phyloP scores from a whole-genome alignment of 1,140 invertebrate genomes.

The Drosophila azteca region DNA sequence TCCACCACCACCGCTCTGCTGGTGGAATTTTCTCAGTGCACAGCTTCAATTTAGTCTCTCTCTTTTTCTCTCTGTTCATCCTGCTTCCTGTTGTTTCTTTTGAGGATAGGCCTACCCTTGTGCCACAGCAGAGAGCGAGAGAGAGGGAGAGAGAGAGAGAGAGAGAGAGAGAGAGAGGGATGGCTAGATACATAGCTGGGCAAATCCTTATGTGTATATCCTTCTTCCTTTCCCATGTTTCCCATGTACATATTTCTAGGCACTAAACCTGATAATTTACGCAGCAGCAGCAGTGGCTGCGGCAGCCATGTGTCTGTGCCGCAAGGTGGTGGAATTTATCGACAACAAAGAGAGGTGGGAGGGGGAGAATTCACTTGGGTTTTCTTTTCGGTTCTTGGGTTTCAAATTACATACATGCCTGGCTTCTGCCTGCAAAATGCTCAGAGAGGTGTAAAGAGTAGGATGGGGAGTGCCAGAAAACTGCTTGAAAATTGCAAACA shows the following conservation, averaged over 20 bases:
- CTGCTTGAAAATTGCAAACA: no score
- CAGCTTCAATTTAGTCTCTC: slow-evolving; percentile 12
- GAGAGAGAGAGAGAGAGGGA: slow-evolving; percentile 16
- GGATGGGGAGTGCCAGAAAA: no score
- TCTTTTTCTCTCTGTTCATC: not conserved
- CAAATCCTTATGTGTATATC: no score
- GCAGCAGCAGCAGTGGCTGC: slow-evolving; percentile 19
- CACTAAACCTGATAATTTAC: slow-evolving; percentile 68
- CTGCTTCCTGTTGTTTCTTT: slow-evolving; percentile 27
- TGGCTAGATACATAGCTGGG: no score
- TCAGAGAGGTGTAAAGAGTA: slow-evolving; percentile 1
- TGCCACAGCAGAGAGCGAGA: slow-evolving; percentile 32
- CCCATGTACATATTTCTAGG: slow-evolving; percentile 30
- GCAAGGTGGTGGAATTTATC: slow-evolving; percentile 75
- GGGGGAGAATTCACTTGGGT: slow-evolving; percentile 46
- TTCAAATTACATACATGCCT: slow-evolving; percentile 48
- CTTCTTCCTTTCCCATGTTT: slow-evolving; percentile 26
- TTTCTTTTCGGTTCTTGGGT: slow-evolving; percentile 28
- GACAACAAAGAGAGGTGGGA: slow-evolving; percentile 35
- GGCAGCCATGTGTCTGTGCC: slow-evolving; percentile 9
- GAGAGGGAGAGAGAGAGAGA: not conserved
- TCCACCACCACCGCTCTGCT: slow-evolving; percentile 24
- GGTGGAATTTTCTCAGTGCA: slow-evolving; percentile 50
- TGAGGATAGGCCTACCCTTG: slow-evolving; percentile 35
- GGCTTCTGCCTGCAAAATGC: slow-evolving; percentile 31